A percentile compares a stretch with the other conserved stretches of the same genome.
These are phyloP conservation scores for Platypus cylindrus DNA, from an alignment of 2,888 invertebrate species.

Conservation along the genomic window DNA sequence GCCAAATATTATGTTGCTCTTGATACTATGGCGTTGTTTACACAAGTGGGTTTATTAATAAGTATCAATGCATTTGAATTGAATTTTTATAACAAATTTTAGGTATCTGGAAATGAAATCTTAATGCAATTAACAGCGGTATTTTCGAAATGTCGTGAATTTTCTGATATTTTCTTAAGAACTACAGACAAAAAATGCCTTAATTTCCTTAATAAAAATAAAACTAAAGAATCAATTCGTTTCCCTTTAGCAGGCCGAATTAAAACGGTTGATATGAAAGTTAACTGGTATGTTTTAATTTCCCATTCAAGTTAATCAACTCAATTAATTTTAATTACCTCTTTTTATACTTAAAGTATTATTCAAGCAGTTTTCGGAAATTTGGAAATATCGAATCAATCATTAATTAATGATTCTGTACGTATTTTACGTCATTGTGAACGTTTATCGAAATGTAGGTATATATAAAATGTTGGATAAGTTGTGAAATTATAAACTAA, in stretches of 20 bases:
- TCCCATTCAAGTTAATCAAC: background rate
- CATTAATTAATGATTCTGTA: slow-evolving; percentile 54
- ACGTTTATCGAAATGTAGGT: slow-evolving; percentile 56
- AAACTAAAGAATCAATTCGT: slow-evolving; percentile 44
- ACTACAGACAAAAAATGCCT: slow-evolving; percentile 55
- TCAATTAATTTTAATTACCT: background rate
- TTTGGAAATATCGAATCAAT: slow-evolving; percentile 52
- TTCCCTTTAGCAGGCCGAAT: slow-evolving; percentile 61
- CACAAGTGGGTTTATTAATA: slow-evolving; percentile 38
- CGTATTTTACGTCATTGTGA: slow-evolving; percentile 56
- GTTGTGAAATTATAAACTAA: background rate
- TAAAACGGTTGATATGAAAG: slow-evolving; percentile 57
- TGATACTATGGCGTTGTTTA: slow-evolving; percentile 61
- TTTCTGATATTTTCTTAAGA: slow-evolving; percentile 54
- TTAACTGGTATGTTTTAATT: slow-evolving; percentile 46
- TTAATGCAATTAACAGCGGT: slow-evolving; percentile 42
- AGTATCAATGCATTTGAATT: background rate
- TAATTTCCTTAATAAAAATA: slow-evolving; percentile 56
- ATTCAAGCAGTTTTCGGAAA: slow-evolving; percentile 65
- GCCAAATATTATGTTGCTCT: slow-evolving; percentile 56
- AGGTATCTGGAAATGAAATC: slow-evolving; percentile 48
- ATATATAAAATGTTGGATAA: background rate
- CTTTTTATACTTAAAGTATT: slow-evolving; percentile 38
- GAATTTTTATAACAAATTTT: slow-evolving; percentile 16
- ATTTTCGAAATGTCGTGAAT: slow-evolving; percentile 51